Base-by-base conservation (phyloP, 2,113 vertebrate genomes). In the Notarius lentiginosus region DNA sequence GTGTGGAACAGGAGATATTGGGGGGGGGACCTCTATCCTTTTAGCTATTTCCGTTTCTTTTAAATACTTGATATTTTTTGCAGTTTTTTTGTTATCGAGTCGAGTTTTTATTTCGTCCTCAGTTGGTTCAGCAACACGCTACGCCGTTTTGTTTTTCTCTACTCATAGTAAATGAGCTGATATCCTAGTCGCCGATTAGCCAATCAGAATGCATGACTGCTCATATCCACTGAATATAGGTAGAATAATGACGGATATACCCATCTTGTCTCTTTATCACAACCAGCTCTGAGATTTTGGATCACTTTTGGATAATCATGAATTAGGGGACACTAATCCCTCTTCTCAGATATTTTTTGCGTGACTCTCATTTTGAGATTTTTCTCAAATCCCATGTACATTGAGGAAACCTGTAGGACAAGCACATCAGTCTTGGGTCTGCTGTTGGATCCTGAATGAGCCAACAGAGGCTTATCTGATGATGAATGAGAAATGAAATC, bases 391-490 rank as follows among this genome's bases (percentile, higher is more conserved):
- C 79, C 55, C 55, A 22, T 22, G 27, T 10, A 4, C 15, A 1
- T 84, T 72, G 75, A 27, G 30, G 49, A 89, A 72, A 79, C n/a
- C 34, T 86, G 47, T 5, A 83, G 68, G 14, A 11, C 17, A 55
- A 60, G 27, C 6, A 83, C 18, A 86, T 72, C 63, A 41, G 55
- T 79, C 47, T 22, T 51, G 58, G 20, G 27, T 82, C 76, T n/a
- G 6, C 15, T 47, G 73, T 63, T 68, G 20, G 12, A 56, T 66
- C 68, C 22, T 79, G 47, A 79, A 79, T 24, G 65, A 66, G 53
- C 22, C 51, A 88, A 68, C 72, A 53, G 76, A 34, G 34, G 76
- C 63, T 63, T 87, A 80, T 85, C 79, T 79, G 61, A 86, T 76
- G 75, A 75, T 79, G 60, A 80, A 84, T 49, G 73, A 15, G 41